These are phyloP conservation scores for Periplaneta americana DNA, from an alignment of 1,140 invertebrate species.

Conservation along the genomic window DNA sequence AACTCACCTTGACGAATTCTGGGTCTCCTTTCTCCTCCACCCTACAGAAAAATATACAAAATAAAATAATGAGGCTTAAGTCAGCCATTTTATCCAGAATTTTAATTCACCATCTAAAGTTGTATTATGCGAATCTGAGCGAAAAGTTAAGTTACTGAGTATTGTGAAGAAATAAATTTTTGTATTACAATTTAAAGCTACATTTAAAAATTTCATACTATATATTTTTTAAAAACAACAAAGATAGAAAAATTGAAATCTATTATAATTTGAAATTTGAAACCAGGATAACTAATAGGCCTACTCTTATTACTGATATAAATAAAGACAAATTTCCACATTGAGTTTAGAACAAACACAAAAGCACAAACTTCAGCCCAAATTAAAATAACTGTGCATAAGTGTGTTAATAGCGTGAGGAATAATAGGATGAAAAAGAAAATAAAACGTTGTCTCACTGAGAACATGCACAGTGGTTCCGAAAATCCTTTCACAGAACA, in stretches of 20 bases:
- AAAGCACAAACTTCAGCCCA: conserved; percentile 13
- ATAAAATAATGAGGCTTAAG: background rate
- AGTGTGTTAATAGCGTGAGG: conserved; percentile 1
- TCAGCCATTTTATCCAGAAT: too few species aligned
- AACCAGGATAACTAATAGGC: background rate
- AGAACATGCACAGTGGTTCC: conserved; percentile 3
- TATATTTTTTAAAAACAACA: background rate
- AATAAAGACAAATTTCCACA: background rate
- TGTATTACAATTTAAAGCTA: background rate
- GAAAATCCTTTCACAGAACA: background rate
- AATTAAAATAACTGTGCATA: conserved; percentile 13
- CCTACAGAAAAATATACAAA: background rate
- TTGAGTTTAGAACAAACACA: conserved; percentile 9
- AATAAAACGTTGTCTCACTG: background rate
- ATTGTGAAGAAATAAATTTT: background rate
- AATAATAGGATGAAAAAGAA: background rate
- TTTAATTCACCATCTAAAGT: too few species aligned
- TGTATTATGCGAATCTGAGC: too few species aligned
- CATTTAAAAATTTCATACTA: background rate
- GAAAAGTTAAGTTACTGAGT: too few species aligned
- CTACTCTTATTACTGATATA: background rate
- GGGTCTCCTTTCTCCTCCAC: conserved; percentile 21
- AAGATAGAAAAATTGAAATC: background rate
- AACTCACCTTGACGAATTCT: conserved; percentile 32
- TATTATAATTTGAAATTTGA: background rate